Evolutionary conservation across 2,113 vertebrate species (phyloP).

Genomic region (Zosterops pallidus): DNA sequence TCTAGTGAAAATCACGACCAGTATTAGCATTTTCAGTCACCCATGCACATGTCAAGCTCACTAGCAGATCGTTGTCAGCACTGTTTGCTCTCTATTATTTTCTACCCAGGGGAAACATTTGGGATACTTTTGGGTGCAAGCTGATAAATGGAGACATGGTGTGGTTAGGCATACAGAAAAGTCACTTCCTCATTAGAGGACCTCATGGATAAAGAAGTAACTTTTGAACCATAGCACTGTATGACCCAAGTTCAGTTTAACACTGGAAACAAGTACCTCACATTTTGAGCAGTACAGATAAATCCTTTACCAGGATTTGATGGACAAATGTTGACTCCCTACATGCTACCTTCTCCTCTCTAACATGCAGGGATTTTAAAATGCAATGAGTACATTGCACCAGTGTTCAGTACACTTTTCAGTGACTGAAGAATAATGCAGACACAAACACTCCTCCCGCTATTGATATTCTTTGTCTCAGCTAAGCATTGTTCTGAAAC

Average conservation of each 20-base stretch:
- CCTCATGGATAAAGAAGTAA: neutral
- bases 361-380: neutral
- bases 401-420: neutral
- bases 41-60: neutral
- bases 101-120: neutral
- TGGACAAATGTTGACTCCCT: no score
- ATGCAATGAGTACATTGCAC: neutral
- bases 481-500: neutral
- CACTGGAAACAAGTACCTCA: neutral
- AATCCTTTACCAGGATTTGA: neutral
- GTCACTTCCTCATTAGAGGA: neutral
- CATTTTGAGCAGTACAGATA: neutral
- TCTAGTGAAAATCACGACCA: neutral
- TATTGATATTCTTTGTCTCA: neutral
- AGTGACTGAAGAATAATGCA: neutral
- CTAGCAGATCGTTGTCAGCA: neutral
- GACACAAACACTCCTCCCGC: neutral
- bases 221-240: neutral
- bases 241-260: neutral
- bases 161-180: neutral
- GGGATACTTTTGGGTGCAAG: neutral
- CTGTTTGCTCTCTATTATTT: neutral
- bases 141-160: neutral
- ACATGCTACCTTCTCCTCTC: neutral
- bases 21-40: neutral